Percentiles rank a stretch among this genome's conserved stretches.
phyloP scores from a whole-genome alignment of 2,888 invertebrate genomes.

The Mellilla xanthometata region DNA sequence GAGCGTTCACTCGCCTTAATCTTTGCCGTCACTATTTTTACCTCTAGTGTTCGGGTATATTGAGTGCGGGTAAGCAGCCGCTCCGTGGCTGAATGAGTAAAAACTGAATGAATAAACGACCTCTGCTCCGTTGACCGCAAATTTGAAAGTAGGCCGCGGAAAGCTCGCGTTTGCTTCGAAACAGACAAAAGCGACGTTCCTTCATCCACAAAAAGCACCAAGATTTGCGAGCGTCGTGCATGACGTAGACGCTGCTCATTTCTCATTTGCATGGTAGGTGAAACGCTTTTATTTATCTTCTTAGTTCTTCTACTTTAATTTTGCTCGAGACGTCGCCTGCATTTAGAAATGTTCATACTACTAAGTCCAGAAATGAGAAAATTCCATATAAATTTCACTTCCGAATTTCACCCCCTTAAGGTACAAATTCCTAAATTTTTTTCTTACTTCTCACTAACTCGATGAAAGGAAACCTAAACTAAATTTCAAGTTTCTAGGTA shows the following conservation, averaged over 20 bases:
- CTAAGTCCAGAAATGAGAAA: too few species aligned
- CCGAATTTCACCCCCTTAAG: too few species aligned
- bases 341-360: too few species aligned
- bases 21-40: constrained; percentile 10
- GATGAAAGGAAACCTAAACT: too few species aligned
- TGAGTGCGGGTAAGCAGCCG: constrained; percentile 9
- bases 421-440: too few species aligned
- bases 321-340: too few species aligned
- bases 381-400: too few species aligned
- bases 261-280: constrained; percentile 29
- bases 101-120: constrained; percentile 47
- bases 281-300: constrained; percentile 28
- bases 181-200: constrained; percentile 27
- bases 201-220: constrained; percentile 29
- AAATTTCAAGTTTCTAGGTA: too few species aligned
- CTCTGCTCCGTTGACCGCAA: constrained; percentile 53
- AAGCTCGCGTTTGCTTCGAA: constrained; percentile 35
- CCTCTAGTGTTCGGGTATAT: constrained; percentile 10
- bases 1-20: constrained; percentile 3
- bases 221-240: constrained; percentile 21
- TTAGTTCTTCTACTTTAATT: constrained; percentile 9
- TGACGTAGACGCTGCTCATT: constrained; percentile 29
- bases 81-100: constrained; percentile 32
- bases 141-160: constrained; percentile 59
- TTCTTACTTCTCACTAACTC: too few species aligned